phyloP scores from a whole-genome alignment of 2,797 vertebrate genomes.

The Austrolebias charrua region DNA sequence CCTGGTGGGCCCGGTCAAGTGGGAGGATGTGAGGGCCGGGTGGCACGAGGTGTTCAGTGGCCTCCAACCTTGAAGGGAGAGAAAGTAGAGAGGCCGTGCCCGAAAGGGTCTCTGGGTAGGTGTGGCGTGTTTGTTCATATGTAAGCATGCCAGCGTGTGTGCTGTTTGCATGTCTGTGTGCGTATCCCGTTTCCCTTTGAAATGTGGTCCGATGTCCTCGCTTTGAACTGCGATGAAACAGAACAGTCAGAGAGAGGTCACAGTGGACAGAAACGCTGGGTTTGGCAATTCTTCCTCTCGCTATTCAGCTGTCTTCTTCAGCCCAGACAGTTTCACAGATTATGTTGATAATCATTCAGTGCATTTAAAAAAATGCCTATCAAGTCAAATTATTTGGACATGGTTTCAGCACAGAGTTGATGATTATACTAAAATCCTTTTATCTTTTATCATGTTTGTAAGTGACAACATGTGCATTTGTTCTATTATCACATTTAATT shows the following conservation, averaged over 20 bases:
- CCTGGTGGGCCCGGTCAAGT: constrained; percentile 78
- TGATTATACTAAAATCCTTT: constrained; percentile 13
- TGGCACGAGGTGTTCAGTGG: constrained; percentile 87
- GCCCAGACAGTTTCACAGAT: constrained; percentile 40
- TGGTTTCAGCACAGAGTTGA: constrained; percentile 23
- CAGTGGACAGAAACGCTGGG: constrained; percentile 14
- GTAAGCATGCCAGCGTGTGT: constrained; percentile 7
- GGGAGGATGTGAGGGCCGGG: constrained; percentile 82
- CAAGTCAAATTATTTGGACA: constrained; percentile 33
- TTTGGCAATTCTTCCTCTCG: constrained; percentile 38
- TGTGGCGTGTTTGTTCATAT: constrained; percentile 12
- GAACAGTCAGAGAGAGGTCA: constrained; percentile 31
- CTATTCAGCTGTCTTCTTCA: constrained; percentile 50
- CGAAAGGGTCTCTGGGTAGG: constrained; percentile 91
- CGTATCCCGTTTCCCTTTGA: constrained; percentile 63
- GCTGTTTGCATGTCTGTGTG: constrained; percentile 26
- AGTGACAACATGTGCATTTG: constrained; percentile 4
- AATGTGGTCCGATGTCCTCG: constrained; percentile 62
- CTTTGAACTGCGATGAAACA: constrained; percentile 63
- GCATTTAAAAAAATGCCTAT: constrained; percentile 39
- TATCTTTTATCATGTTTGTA: constrained; percentile 19
- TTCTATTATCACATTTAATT: constrained; percentile 12
- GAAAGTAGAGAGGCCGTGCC: constrained; percentile 89
- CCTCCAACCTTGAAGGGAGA: constrained; percentile 89
- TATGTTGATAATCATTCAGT: constrained; percentile 29